phyloP scores from a whole-genome alignment of 2,797 vertebrate genomes.

The Sebastes matsubarae region DNA sequence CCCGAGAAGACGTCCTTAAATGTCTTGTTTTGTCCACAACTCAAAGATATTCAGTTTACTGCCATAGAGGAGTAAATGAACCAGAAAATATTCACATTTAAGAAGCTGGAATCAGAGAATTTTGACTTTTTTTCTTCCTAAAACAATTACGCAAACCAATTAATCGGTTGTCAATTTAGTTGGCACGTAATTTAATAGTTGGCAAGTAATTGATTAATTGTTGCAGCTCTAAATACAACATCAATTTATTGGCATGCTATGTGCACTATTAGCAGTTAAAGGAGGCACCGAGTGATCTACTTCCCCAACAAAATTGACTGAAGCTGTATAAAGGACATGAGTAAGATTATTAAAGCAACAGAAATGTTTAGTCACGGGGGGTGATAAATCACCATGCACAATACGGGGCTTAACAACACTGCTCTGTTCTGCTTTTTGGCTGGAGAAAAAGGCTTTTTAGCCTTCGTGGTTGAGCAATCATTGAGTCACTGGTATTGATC shows the following conservation, averaged over 20 bases:
- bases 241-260: neutral
- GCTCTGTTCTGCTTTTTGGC: constrained; percentile 15
- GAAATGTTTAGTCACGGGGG: neutral
- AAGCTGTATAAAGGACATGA: neutral
- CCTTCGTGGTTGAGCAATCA: constrained; percentile 26
- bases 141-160: too few relatives aligned
- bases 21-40: too few relatives aligned
- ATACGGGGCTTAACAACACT: neutral
- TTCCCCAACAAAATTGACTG: neutral
- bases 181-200: too few relatives aligned
- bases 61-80: too few relatives aligned
- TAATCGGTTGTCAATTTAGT: too few relatives aligned
- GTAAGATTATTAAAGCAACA: neutral
- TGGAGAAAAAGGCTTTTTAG: constrained; percentile 34
- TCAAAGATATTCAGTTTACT: too few relatives aligned
- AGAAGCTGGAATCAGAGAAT: too few relatives aligned
- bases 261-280: neutral
- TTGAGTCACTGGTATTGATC: constrained; percentile 46
- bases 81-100: too few relatives aligned
- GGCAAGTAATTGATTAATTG: too few relatives aligned
- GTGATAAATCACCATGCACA: neutral
- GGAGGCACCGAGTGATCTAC: neutral
- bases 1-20: too few relatives aligned
- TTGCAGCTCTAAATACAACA: neutral
- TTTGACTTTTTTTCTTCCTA: too few relatives aligned